Evolutionary conservation across 1,140 invertebrate species (phyloP).

Genomic region (Orchesella cincta): DNA sequence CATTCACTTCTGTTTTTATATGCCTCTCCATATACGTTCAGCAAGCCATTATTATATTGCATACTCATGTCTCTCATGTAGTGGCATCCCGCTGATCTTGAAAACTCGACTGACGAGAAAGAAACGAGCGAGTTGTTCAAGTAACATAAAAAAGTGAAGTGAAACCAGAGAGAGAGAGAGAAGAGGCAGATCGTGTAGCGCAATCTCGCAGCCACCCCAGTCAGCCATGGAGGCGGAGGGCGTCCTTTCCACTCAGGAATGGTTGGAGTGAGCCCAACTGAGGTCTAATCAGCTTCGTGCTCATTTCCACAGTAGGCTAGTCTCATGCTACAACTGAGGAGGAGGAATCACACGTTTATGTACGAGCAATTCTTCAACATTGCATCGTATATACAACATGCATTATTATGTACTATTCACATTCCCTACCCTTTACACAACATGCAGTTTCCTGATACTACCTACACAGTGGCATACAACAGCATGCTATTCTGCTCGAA

Average conservation of each 20-base stretch:
- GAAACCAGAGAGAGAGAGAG: not conserved
- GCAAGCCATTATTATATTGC: too few species aligned
- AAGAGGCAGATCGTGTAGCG: slow-evolving; percentile 7
- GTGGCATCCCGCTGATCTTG: slow-evolving; percentile 24
- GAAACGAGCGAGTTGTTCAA: not conserved
- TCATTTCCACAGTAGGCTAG: slow-evolving; percentile 25
- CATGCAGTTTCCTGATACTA: too few species aligned
- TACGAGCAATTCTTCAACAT: too few species aligned
- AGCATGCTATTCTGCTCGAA: too few species aligned
- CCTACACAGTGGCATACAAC: too few species aligned
- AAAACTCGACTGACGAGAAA: slow-evolving; percentile 4
- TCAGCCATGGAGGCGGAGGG: slow-evolving; percentile 23
- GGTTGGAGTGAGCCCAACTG: slow-evolving; percentile 15
- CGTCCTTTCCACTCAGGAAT: slow-evolving; percentile 19
- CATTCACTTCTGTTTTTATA: too few species aligned
- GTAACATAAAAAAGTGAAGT: not conserved
- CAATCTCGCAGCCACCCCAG: slow-evolving; percentile 27
- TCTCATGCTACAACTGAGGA: not conserved
- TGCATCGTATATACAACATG: too few species aligned
- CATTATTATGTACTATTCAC: too few species aligned
- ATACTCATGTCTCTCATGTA: too few species aligned
- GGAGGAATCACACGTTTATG: slow-evolving; percentile 24
- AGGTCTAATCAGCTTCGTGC: slow-evolving; percentile 24
- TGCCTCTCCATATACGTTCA: too few species aligned
- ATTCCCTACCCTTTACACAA: too few species aligned